Evolutionary conservation across 2,113 vertebrate species (phyloP).

Genomic region (Chlamydotis undulata): DNA sequence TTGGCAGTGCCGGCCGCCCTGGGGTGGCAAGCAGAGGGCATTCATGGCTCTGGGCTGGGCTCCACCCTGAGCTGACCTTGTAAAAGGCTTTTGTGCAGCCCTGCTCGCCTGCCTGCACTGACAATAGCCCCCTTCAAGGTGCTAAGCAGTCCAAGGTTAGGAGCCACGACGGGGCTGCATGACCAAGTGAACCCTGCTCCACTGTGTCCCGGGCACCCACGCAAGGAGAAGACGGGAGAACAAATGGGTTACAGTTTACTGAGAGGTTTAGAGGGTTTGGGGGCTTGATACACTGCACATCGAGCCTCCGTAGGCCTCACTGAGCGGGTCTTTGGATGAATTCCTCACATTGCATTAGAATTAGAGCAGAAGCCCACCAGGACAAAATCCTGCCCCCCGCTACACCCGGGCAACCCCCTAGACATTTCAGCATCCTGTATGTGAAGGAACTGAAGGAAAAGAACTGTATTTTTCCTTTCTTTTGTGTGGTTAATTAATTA

Average conservation of each 20-base stretch:
- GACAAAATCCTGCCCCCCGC: background rate
- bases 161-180: fast-evolving
- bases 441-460: background rate
- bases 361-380: background rate
- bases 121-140: constrained; percentile 9
- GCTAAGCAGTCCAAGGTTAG: background rate
- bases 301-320: fast-evolving
- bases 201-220: fast-evolving
- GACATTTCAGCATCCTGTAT: background rate
- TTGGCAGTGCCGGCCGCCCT: fast-evolving
- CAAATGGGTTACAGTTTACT: background rate
- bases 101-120: background rate
- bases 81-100: background rate
- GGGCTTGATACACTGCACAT: background rate
- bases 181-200: background rate
- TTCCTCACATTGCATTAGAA: background rate
- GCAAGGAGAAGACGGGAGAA: background rate
- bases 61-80: background rate
- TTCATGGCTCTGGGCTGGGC: background rate
- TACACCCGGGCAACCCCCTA: fast-evolving
- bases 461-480: background rate
- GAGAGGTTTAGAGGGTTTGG: background rate
- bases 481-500: background rate
- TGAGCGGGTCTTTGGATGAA: background rate
- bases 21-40: background rate